Conservation (phyloP, 2,888 invertebrate species). For the Chrysopilus asiliformis region DNA sequence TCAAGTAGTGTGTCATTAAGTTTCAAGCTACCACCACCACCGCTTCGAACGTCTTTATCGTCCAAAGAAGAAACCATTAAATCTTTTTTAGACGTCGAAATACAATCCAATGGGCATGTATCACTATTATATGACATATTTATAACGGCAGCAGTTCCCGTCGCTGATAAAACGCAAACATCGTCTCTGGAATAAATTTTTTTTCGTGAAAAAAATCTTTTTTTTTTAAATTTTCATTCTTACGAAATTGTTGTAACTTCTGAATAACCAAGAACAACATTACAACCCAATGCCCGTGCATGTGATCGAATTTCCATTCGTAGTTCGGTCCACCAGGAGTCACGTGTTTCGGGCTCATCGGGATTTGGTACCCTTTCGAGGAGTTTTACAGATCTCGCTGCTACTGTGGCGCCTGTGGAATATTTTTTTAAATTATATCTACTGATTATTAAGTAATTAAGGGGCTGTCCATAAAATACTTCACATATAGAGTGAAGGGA, state of each 20-base stretch:
- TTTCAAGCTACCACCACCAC: conserved; percentile 21
- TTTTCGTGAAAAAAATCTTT: too few relatives aligned
- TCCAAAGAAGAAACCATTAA: conserved; percentile 41
- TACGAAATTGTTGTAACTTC: conserved; percentile 89
- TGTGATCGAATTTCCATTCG: conserved; percentile 92
- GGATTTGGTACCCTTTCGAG: conserved; percentile 67
- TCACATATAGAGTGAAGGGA: too few relatives aligned
- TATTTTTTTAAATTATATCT: not conserved
- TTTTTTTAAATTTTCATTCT: conserved; percentile 21
- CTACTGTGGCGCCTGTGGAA: conserved; percentile 58
- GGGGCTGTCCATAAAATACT: too few relatives aligned
- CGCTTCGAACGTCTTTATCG: conserved; percentile 38
- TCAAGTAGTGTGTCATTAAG: conserved; percentile 4
- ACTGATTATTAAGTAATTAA: too few relatives aligned
- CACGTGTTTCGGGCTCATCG: conserved; percentile 82
- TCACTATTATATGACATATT: conserved; percentile 41
- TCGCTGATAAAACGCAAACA: conserved; percentile 85
- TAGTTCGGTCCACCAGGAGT: conserved; percentile 95
- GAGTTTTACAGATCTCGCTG: conserved; percentile 70
- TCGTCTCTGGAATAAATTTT: conserved; percentile 83
- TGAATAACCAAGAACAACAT: conserved; percentile 86
- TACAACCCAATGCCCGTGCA: conserved; percentile 81
- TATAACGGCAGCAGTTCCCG: conserved; percentile 84
- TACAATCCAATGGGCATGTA: conserved; percentile 28
- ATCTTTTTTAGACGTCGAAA: conserved; percentile 21